Evolutionary conservation across 2,113 vertebrate genomes (phyloP).

Genomic region (Bos indicus): DNA sequence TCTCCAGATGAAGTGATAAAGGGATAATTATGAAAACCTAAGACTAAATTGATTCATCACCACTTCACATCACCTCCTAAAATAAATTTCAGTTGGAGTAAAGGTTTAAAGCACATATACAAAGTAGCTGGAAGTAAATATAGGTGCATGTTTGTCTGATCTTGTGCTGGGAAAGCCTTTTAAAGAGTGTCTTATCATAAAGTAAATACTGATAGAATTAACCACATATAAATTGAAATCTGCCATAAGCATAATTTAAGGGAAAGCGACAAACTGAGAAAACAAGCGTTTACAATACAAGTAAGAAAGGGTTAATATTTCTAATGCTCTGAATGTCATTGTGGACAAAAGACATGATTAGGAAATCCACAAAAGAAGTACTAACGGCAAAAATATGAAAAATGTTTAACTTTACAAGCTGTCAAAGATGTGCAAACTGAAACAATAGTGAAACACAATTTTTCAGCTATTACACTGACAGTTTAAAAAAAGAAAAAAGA

Average conservation of each 20-base stretch:
- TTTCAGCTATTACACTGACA: neutral
- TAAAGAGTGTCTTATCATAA: neutral
- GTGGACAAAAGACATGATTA: neutral
- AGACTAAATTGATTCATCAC: neutral
- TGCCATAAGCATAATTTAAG: neutral
- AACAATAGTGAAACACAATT: neutral
- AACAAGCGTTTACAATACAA: neutral
- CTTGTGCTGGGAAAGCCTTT: neutral
- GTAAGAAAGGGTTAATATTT: neutral
- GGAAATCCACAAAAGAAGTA: conserved; percentile 30
- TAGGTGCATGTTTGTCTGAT: neutral
- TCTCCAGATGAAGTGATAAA: neutral
- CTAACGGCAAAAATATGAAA: conserved; percentile 18
- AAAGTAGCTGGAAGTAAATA: neutral
- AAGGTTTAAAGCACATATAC: neutral
- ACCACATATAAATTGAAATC: neutral
- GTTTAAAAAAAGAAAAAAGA: neutral
- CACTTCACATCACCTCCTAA: neutral
- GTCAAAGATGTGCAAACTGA: conserved; percentile 42
- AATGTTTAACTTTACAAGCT: conserved; percentile 42
- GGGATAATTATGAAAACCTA: neutral
- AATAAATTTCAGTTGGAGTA: neutral
- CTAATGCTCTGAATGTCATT: neutral
- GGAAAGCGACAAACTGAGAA: neutral
- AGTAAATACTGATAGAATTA: neutral